phyloP scores from a whole-genome alignment of 2,113 vertebrate species.

The Mastomys natalensis region DNA sequence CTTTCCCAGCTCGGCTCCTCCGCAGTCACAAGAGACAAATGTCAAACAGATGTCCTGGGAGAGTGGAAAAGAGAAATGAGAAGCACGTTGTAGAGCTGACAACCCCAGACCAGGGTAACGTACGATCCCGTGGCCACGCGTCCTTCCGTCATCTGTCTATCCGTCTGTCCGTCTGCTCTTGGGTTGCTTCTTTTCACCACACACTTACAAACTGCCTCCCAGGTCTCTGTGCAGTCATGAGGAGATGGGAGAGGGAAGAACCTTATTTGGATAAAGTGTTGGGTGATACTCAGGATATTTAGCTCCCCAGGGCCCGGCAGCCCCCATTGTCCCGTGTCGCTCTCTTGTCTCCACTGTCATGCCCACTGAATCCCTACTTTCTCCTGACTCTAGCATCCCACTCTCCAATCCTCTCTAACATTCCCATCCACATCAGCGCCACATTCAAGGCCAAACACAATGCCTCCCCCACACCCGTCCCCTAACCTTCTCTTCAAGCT shows the following conservation, averaged over 20 bases:
- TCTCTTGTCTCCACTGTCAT: background rate
- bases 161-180: slow-evolving; percentile 65
- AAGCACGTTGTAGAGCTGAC: slow-evolving; percentile 86
- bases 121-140: slow-evolving; percentile 79
- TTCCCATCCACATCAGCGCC: background rate
- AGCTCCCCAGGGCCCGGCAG: background rate
- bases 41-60: slow-evolving; percentile 88
- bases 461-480: no score
- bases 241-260: slow-evolving; percentile 53
- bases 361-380: background rate
- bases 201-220: slow-evolving; percentile 65
- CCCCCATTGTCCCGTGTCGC: background rate
- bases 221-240: slow-evolving; percentile 42
- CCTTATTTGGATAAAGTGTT: background rate
- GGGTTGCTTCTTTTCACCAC: slow-evolving; percentile 52
- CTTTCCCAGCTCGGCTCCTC: slow-evolving; percentile 27
- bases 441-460: background rate
- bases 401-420: no score
- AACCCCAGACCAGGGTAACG: slow-evolving; percentile 83
- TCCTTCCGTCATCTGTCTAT: background rate
- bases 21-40: slow-evolving; percentile 82
- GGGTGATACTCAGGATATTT: background rate
- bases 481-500: background rate
- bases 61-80: slow-evolving; percentile 87
- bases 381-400: background rate